These are phyloP conservation scores for Holacanthus passer DNA, from an alignment of 2,113 vertebrate species.

Conservation along the genomic window DNA sequence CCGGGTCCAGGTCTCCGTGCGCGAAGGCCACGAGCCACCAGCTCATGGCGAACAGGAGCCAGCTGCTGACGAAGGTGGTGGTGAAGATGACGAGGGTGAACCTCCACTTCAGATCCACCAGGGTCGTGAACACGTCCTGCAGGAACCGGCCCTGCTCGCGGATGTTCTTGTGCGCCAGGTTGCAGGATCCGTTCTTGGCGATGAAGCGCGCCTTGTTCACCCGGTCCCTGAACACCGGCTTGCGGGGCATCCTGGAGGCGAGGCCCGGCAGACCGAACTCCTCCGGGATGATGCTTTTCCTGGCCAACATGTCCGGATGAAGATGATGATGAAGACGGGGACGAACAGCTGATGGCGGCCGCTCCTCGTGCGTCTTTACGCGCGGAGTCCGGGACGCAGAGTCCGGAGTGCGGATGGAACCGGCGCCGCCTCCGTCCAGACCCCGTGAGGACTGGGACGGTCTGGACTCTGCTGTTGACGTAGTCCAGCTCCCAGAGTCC, in stretches of 20 bases:
- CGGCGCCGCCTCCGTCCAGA: slow-evolving; percentile 48
- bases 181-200: slow-evolving; percentile 97
- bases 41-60: slow-evolving; percentile 97
- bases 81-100: slow-evolving; percentile 98
- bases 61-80: slow-evolving; percentile 98
- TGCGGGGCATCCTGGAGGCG: slow-evolving; percentile 91
- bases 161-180: slow-evolving; percentile 98
- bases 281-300: slow-evolving; percentile 98
- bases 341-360: no score
- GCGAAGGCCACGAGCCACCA: slow-evolving; percentile 99
- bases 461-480: slow-evolving; percentile 65
- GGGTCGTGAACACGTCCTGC: slow-evolving; percentile 98
- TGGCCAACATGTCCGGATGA: slow-evolving; percentile 88
- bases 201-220: slow-evolving; percentile 96
- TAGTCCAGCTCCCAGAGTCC: slow-evolving; percentile 55
- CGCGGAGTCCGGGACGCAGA: no score
- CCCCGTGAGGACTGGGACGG: slow-evolving; percentile 61
- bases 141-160: slow-evolving; percentile 97
- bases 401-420: no score
- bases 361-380: slow-evolving; percentile 69
- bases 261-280: slow-evolving; percentile 95
- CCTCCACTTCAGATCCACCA: slow-evolving; percentile 98
- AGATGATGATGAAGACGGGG: no score
- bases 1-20: slow-evolving; percentile 91
- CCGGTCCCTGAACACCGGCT: slow-evolving; percentile 93